phyloP scores from a whole-genome alignment of 2,888 invertebrate genomes.

The Amblyteles armatorius region DNA sequence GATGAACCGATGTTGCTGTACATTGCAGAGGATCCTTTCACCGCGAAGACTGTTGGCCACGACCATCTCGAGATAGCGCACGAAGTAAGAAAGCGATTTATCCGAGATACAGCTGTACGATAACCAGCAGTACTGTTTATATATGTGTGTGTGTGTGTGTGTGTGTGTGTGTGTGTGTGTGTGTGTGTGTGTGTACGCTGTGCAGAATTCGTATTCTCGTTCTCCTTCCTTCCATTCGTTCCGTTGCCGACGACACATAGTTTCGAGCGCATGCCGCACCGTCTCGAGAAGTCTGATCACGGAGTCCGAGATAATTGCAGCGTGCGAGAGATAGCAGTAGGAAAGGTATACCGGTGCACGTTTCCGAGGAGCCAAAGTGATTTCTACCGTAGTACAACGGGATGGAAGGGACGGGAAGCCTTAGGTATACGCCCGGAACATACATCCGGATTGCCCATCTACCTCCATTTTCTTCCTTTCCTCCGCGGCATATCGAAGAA shows the following conservation, averaged over 20 bases:
- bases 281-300: slow-evolving; percentile 70
- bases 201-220: slow-evolving; percentile 3
- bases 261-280: slow-evolving; percentile 52
- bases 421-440: slow-evolving; percentile 40
- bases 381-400: slow-evolving; percentile 57
- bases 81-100: slow-evolving; percentile 56
- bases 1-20: slow-evolving; percentile 11
- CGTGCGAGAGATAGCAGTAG: slow-evolving; percentile 56
- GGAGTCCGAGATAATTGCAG: slow-evolving; percentile 71
- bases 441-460: slow-evolving; percentile 52
- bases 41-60: slow-evolving; percentile 41
- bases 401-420: slow-evolving; percentile 17
- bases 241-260: slow-evolving; percentile 62
- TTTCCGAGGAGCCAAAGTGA: slow-evolving; percentile 56
- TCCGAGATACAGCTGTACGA: slow-evolving; percentile 53
- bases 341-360: slow-evolving; percentile 21
- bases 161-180: too few relatives aligned
- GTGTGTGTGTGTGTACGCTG: background rate
- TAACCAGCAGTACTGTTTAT: slow-evolving; percentile 52
- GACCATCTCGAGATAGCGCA: slow-evolving; percentile 57
- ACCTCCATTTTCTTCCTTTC: slow-evolving; percentile 37
- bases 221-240: slow-evolving; percentile 26
- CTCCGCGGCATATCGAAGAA: slow-evolving; percentile 23
- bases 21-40: slow-evolving; percentile 25
- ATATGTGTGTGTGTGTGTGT: background rate